phyloP scores from a whole-genome alignment of 2,797 vertebrate species.

The Kryptolebias ocellatus region DNA sequence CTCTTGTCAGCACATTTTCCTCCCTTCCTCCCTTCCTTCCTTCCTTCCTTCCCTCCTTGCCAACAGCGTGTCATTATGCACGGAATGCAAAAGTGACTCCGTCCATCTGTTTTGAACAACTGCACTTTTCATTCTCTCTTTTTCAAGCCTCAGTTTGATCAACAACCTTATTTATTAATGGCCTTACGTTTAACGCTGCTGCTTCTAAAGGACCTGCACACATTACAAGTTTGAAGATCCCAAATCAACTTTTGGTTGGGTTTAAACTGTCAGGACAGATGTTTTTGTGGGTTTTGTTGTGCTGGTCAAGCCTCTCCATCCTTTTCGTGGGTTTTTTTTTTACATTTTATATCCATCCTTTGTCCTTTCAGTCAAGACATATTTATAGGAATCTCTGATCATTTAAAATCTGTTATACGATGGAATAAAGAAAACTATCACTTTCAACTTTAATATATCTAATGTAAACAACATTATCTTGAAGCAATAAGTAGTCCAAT shows the following conservation, averaged over 20 bases:
- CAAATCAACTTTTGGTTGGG: constrained; percentile 13
- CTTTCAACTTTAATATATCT: too few relatives aligned
- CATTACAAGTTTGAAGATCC: constrained; percentile 32
- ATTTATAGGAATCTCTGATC: too few relatives aligned
- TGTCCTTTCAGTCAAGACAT: background rate
- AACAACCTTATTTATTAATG: background rate
- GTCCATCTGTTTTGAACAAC: constrained; percentile 17
- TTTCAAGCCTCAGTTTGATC: background rate
- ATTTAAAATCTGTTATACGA: too few relatives aligned
- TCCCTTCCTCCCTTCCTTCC: constrained; percentile 38
- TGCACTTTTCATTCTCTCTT: background rate
- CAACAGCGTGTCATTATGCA: constrained; percentile 68
- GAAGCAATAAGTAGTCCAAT: too few relatives aligned
- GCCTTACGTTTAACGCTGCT: constrained; percentile 1
- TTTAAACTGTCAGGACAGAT: background rate
- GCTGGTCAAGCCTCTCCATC: background rate
- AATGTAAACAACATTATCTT: too few relatives aligned
- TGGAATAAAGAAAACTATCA: too few relatives aligned
- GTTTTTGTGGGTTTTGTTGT: background rate
- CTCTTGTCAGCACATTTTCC: constrained; percentile 53
- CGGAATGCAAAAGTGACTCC: constrained; percentile 59
- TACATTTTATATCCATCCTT: background rate
- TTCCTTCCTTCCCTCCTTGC: constrained; percentile 51
- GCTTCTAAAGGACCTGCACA: constrained; percentile 15
- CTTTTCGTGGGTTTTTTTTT: background rate